A percentile compares a stretch with the other conserved stretches of the same genome.
phyloP scores from a whole-genome alignment of 1,140 invertebrate genomes.

The Heliconius hermathena region DNA sequence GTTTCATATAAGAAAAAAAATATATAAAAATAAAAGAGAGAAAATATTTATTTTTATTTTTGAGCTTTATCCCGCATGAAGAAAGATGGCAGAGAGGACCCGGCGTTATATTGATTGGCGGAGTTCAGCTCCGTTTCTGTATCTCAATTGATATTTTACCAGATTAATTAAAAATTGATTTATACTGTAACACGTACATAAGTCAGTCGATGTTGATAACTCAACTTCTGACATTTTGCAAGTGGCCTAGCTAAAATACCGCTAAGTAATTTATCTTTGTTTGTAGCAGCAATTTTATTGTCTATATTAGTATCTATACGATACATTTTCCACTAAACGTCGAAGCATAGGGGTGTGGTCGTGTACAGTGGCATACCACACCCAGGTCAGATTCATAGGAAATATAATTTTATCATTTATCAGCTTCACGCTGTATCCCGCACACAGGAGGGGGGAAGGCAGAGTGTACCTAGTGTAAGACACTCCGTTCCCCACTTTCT shows the following conservation, averaged over 20 bases:
- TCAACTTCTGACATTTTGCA: neutral
- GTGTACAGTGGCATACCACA: conserved; percentile 20
- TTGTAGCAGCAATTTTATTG: conserved; percentile 10
- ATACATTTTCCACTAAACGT: conserved; percentile 10
- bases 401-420: too few species aligned
- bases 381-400: neutral
- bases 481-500: too few species aligned
- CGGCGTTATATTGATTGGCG: too few species aligned
- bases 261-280: conserved; percentile 20
- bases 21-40: too few species aligned
- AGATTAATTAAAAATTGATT: neutral
- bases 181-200: neutral
- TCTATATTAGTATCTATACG: conserved; percentile 11
- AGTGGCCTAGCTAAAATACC: conserved; percentile 1
- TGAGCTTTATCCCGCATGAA: too few species aligned
- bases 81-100: too few species aligned
- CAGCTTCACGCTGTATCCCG: too few species aligned
- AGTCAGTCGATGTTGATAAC: neutral
- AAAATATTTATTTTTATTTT: too few species aligned
- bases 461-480: too few species aligned
- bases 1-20: too few species aligned
- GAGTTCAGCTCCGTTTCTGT: too few species aligned
- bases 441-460: too few species aligned
- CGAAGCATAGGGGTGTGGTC: conserved; percentile 19
- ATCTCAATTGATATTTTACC: neutral